A percentile compares a stretch with the other conserved stretches of the same genome.
phyloP scores from a whole-genome alignment of 1,140 invertebrate species.

The Ganaspis sp. region DNA sequence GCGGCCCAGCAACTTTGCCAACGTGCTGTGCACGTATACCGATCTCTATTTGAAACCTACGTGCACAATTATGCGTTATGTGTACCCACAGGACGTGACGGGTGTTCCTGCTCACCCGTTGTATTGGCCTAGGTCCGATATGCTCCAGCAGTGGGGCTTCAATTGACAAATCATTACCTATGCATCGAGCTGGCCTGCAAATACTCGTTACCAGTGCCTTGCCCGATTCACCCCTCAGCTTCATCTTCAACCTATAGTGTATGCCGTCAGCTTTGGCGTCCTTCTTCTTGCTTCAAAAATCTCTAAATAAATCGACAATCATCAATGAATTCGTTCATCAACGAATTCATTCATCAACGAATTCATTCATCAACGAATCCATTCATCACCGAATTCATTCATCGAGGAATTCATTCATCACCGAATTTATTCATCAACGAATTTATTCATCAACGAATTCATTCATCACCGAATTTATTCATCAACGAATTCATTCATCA shows the following conservation, averaged over 20 bases:
- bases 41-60: conserved; percentile 10
- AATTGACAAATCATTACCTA: conserved; percentile 78
- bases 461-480: too few relatives aligned
- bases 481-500: too few relatives aligned
- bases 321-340: too few relatives aligned
- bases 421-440: too few relatives aligned
- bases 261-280: background rate
- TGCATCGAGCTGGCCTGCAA: conserved; percentile 76
- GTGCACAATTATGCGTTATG: conserved; percentile 12
- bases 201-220: conserved; percentile 76
- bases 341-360: too few relatives aligned
- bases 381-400: too few relatives aligned
- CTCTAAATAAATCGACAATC: too few relatives aligned
- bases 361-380: too few relatives aligned
- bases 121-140: conserved; percentile 69
- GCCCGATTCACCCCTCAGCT: conserved; percentile 55
- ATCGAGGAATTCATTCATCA: too few relatives aligned
- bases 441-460: too few relatives aligned
- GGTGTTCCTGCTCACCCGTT: conserved; percentile 57
- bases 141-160: conserved; percentile 64
- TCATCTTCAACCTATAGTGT: conserved; percentile 38
- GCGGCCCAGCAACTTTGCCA: conserved; percentile 27
- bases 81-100: conserved; percentile 7
- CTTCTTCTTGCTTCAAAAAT: background rate
- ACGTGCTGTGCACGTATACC: conserved; percentile 12